These are phyloP conservation scores for Amblyjoppa proteus DNA, from an alignment of 2,888 invertebrate genomes.

Conservation along the genomic window DNA sequence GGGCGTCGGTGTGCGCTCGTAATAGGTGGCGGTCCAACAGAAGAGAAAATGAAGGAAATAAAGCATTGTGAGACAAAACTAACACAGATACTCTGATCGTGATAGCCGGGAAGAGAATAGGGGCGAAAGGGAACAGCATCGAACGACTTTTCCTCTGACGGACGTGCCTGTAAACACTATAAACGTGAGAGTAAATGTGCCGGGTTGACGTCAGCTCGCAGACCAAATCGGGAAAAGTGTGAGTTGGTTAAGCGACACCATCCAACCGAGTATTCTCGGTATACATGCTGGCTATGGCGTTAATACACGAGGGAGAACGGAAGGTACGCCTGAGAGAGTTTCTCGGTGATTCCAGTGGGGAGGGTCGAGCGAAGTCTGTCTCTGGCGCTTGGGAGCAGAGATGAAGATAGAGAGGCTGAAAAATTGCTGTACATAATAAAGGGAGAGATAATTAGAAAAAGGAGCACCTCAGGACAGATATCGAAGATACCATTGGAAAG, in stretches of 20 bases:
- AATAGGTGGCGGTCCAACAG: constrained; percentile 39
- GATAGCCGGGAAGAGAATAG: constrained; percentile 1
- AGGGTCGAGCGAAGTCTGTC: constrained; percentile 31
- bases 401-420: constrained; percentile 32
- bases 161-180: constrained; percentile 31
- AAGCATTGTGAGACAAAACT: constrained; percentile 42
- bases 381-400: constrained; percentile 28
- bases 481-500: not conserved
- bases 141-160: constrained; percentile 39
- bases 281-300: constrained; percentile 15
- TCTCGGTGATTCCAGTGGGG: constrained; percentile 48
- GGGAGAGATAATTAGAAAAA: constrained; percentile 31
- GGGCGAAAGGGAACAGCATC: constrained; percentile 23
- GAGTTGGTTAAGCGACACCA: constrained; percentile 21
- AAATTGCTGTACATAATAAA: constrained; percentile 19
- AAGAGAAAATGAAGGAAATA: constrained; percentile 57
- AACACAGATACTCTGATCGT: constrained; percentile 5
- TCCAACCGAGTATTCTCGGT: constrained; percentile 35
- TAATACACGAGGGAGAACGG: constrained; percentile 39
- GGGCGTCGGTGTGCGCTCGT: constrained; percentile 32
- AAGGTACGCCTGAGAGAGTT: constrained; percentile 33
- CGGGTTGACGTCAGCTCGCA: constrained; percentile 34
- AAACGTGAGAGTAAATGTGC: constrained; percentile 47
- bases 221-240: not conserved
- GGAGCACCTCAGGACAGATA: not conserved